Conservation (phyloP, 2,888 invertebrate genomes). For the Dryococelus australis region DNA sequence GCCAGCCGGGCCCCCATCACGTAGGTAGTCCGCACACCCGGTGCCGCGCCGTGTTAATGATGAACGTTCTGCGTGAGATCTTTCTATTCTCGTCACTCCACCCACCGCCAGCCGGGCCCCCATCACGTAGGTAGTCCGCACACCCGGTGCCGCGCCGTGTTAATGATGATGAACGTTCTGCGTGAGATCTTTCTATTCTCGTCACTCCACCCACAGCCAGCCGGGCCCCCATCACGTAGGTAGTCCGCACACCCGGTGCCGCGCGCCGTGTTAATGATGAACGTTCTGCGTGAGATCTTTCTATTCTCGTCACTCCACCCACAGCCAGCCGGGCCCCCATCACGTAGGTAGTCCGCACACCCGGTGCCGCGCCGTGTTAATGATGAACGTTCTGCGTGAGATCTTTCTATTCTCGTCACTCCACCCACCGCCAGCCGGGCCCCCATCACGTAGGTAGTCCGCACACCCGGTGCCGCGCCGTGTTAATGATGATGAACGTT, state of each 20-base stretch:
- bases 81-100: background rate
- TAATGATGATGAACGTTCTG: background rate
- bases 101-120: no score
- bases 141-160: background rate
- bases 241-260: background rate
- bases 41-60: background rate
- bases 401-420: background rate
- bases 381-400: background rate
- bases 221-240: background rate
- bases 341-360: background rate
- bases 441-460: background rate
- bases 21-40: background rate
- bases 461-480: background rate
- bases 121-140: background rate
- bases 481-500: background rate
- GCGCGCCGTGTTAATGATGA: background rate
- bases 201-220: no score
- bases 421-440: no score
- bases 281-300: background rate
- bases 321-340: no score
- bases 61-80: background rate
- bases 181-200: background rate
- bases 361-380: background rate
- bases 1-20: no score
- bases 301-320: no score